Percentiles rank a stretch among this genome's conserved stretches.
Evolutionary conservation across 2,888 invertebrate genomes (phyloP).

Genomic region (Nipponacmea schrenckii): DNA sequence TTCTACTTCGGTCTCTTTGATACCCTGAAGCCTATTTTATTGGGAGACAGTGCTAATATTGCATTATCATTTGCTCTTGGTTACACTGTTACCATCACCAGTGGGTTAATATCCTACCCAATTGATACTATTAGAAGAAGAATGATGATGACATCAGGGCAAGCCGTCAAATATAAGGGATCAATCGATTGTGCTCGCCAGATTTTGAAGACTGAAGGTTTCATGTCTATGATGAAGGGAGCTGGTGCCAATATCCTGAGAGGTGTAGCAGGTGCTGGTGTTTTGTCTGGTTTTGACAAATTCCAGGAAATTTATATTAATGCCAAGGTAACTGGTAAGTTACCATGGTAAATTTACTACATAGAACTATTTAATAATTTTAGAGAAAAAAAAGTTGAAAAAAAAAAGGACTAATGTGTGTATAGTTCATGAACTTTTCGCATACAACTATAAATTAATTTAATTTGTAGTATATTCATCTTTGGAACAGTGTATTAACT

Average conservation of each 20-base stretch:
- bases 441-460: too few species aligned
- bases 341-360: too few species aligned
- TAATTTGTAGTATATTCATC: too few species aligned
- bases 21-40: conserved; percentile 65
- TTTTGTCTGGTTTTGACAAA: conserved; percentile 65
- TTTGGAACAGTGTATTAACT: too few species aligned
- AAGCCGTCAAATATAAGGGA: conserved; percentile 74
- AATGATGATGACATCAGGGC: conserved; percentile 97
- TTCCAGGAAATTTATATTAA: conserved; percentile 60
- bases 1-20: conserved; percentile 69
- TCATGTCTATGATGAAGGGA: conserved; percentile 90
- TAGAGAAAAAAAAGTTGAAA: too few species aligned
- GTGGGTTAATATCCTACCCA: conserved; percentile 95
- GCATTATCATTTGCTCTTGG: conserved; percentile 60
- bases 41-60: conserved; percentile 59
- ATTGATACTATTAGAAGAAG: conserved; percentile 93
- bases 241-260: conserved; percentile 67
- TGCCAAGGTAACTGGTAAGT: conserved; percentile 18
- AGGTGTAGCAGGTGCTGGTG: conserved; percentile 68
- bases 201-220: conserved; percentile 86
- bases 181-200: conserved; percentile 92
- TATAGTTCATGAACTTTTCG: too few species aligned
- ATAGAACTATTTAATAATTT: too few species aligned
- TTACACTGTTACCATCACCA: conserved; percentile 80
- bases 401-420: too few species aligned